Base-by-base conservation (phyloP, 2,888 invertebrate genomes). In the Callyntrura sp. region DNA sequence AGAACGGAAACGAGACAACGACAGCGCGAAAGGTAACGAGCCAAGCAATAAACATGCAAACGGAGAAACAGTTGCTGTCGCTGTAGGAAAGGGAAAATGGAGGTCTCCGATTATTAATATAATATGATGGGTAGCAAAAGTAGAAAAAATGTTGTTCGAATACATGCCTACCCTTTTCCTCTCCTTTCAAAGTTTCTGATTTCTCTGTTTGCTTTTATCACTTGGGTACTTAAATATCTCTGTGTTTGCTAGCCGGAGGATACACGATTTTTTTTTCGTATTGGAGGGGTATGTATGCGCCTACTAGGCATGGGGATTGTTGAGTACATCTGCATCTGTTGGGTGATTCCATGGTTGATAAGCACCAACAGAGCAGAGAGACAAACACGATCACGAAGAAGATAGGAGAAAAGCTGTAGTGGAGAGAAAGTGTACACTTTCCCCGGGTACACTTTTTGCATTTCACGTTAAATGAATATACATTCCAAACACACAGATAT, bases 321-420 rank as follows among this genome's bases (percentile, higher is more conserved):
- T 73, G 48, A 73, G 9, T 76, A 48, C 76, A 48, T 88, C 88
- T 88, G 88, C 35, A 76, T 70, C 68, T 89, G 89, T 84, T 89
- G 89, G 60, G 68, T 84, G 89, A 89, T 89, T 89, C 89, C 79
- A 89, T 81, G 89, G 89, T 85, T 89, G 89, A 89, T 89, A 89
- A 89, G 81, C 89, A 88, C 78, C 84, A 88, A 65, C 88, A 78
- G 84, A 65, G 84, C 84, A 84, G 28, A 65, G 81, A 73, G 51
- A 70, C 48, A 83, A 12, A n/a, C 73, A 73, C 73, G 73, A 73
- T 73, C 73, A n/a, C 51, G 20, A 51, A 12, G 65, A n/a, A 79
- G 35, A 55, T 78, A 17, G 55, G 55, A 25, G 28, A 17, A 70
- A 70, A 65, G 14, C 60, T 62, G 60, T 11, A 62, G 9, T 43